A percentile compares a stretch with the other conserved stretches of the same genome.
Conservation (phyloP, 2,888 invertebrate species). For the Blera fallax region DNA sequence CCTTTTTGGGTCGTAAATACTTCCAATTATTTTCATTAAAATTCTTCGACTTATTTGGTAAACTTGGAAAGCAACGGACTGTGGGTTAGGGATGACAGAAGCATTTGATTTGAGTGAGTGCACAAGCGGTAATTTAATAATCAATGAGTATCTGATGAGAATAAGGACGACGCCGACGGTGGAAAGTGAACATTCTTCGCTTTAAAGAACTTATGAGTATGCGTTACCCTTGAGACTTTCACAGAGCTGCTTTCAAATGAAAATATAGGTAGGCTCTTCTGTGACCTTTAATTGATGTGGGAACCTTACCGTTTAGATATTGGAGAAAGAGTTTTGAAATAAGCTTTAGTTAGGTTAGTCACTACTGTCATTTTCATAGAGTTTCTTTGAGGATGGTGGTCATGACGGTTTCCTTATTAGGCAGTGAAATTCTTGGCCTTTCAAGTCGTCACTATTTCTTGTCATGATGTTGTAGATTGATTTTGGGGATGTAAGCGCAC, state of each 20-base stretch:
- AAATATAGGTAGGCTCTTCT: no score
- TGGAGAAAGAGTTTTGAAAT: no score
- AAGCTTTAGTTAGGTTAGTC: no score
- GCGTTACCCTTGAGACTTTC: neutral
- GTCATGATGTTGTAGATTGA: no score
- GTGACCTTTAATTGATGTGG: no score
- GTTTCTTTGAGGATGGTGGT: no score
- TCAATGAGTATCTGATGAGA: neutral
- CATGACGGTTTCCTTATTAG: no score
- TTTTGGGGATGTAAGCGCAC: no score
- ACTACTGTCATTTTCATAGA: no score
- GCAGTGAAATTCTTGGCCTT: no score
- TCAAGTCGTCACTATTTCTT: no score
- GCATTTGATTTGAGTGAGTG: neutral
- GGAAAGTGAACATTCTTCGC: neutral
- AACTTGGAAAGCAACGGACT: neutral
- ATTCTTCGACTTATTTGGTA: slow-evolving; percentile 44
- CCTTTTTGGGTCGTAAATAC: slow-evolving; percentile 39
- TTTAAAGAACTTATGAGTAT: neutral
- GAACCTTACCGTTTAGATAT: no score
- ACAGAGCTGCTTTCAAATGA: neutral
- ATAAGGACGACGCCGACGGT: neutral
- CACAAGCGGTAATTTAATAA: neutral
- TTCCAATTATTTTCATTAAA: slow-evolving; percentile 68
- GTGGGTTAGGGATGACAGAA: neutral